Base-by-base conservation (phyloP, 2,888 invertebrate species). In the Drosophila anomalata region DNA sequence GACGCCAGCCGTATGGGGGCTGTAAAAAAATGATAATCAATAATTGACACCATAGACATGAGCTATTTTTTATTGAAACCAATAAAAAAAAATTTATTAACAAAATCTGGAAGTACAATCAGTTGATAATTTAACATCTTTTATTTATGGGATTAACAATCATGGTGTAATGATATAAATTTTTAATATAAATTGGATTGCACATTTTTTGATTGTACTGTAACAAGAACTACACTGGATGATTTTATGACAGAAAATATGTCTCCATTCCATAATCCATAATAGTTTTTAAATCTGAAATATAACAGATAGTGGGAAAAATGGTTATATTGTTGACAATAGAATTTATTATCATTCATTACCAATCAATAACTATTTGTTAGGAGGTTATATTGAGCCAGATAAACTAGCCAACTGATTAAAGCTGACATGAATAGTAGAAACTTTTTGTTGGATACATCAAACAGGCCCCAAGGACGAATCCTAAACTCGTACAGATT, bases 1-100 rank as follows among this genome's bases (percentile, higher is more conserved):
- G 99, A 99, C 93, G 99, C 99, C 0, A 95, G 96, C 41, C 93
- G 98, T 29, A 94, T 98, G 92, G 98, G 98, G 0, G 95, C 97
- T 0, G 69, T 90, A 0, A 91, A 92, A 57, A 91, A 92, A 73
- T 91, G 73, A 67, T 24, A 9, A 17, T 8, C 4, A 29, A 14
- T 14, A 26, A 20, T 14, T 14, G 20, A 26, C n/a, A 1, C 14
- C 12, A 17, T 22, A 8, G 8, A 48, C 8, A 47, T 11, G 39
- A 51, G 20, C 3, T 17, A 47, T 42, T 58, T 63, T 67, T 59
- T 46, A 53, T 36, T 59, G 2, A 20, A 8, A 8, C 17, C n/a
- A 39, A 46, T 41, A 26, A 47, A 51, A 29, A 7, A 22, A 24
- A 36, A n/a, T 36, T 2, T 1, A 36, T n/a, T 12, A 9, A 33